Evolutionary conservation across 2,113 vertebrate genomes (phyloP).

Genomic region (Heterotis niloticus): DNA sequence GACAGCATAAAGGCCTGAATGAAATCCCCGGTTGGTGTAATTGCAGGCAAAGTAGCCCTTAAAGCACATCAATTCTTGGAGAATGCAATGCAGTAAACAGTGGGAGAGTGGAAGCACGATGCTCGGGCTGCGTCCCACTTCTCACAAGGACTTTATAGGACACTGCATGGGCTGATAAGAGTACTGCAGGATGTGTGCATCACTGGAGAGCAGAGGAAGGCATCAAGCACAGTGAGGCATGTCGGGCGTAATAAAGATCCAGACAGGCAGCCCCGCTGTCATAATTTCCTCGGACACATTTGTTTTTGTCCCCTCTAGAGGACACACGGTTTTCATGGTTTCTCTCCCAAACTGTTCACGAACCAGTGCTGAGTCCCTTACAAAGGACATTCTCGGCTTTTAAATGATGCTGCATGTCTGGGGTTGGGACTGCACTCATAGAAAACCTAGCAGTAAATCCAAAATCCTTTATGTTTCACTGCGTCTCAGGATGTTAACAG

Average conservation of each 20-base stretch:
- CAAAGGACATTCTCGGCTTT: too few relatives aligned
- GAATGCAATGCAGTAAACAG: not conserved
- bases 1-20: not conserved
- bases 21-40: not conserved
- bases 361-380: too few relatives aligned
- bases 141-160: constrained; percentile 22
- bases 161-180: constrained; percentile 32
- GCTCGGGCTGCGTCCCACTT: not conserved
- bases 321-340: too few relatives aligned
- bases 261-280: too few relatives aligned
- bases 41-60: constrained; percentile 18
- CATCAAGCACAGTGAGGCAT: constrained; percentile 13
- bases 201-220: constrained; percentile 20
- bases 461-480: too few relatives aligned
- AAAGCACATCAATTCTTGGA: not conserved
- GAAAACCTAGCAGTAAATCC: too few relatives aligned
- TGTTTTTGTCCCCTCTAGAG: too few relatives aligned
- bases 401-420: too few relatives aligned
- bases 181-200: not conserved
- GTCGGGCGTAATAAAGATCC: not conserved
- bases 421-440: too few relatives aligned
- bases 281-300: too few relatives aligned
- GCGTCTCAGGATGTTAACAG: too few relatives aligned
- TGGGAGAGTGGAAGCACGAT: not conserved
- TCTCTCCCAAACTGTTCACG: too few relatives aligned